These are phyloP conservation scores for Hyalella azteca DNA, from an alignment of 2,888 invertebrate genomes.

Conservation along the genomic window DNA sequence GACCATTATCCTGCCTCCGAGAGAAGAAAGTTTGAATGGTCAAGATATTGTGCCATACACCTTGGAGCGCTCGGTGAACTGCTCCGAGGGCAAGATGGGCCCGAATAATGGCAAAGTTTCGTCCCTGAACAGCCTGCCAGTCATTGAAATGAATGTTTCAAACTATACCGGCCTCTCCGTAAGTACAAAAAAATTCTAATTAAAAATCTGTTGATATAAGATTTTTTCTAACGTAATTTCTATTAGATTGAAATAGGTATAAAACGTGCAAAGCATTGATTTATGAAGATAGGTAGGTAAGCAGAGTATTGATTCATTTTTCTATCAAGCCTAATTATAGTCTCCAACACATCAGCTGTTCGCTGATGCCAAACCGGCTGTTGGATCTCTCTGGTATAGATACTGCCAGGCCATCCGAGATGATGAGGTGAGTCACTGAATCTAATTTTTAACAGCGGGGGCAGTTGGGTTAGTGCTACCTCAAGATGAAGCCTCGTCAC, in stretches of 20 bases:
- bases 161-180: background rate
- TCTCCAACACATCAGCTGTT: too few relatives aligned
- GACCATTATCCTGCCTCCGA: background rate
- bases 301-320: too few relatives aligned
- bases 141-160: background rate
- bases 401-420: conserved; percentile 20
- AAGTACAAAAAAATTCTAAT: background rate
- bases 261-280: background rate
- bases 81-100: background rate
- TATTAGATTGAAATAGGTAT: background rate
- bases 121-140: background rate
- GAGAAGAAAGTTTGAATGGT: background rate
- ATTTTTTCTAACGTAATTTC: background rate
- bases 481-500: conserved; percentile 7
- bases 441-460: background rate
- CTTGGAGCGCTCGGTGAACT: background rate
- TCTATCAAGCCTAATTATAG: too few relatives aligned
- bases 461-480: background rate
- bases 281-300: too few relatives aligned
- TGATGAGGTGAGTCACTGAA: conserved; percentile 6
- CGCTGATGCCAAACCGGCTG: background rate
- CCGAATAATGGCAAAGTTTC: background rate
- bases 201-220: background rate
- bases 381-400: background rate
- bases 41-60: conserved; percentile 21